Evolutionary conservation across 2,113 vertebrate genomes (phyloP).

Genomic region (Pseudorhombus dupliciocellatus): DNA sequence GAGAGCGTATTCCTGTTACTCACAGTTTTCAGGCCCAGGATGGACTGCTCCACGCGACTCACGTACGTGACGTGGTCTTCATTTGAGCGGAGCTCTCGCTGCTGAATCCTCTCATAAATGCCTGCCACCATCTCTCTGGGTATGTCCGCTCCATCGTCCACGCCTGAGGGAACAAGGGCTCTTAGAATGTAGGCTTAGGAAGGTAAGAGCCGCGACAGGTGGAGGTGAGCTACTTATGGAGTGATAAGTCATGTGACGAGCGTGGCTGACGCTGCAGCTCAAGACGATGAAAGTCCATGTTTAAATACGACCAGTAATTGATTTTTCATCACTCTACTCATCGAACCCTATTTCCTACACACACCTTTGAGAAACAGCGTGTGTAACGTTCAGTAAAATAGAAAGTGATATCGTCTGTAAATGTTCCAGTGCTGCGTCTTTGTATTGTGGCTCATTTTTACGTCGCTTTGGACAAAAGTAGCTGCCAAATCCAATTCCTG

Average conservation of each 20-base stretch:
- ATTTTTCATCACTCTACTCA: neutral
- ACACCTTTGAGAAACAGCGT: too few species aligned
- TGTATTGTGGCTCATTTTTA: too few species aligned
- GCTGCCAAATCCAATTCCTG: neutral
- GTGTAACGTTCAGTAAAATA: too few species aligned
- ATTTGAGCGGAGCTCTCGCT: constrained; percentile 95
- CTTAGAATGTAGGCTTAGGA: neutral
- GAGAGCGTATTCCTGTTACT: constrained; percentile 66
- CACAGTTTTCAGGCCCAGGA: constrained; percentile 97
- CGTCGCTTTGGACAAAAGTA: too few species aligned
- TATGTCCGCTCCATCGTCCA: constrained; percentile 97
- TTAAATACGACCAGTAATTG: neutral
- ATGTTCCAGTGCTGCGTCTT: too few species aligned
- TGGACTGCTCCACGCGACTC: constrained; percentile 98
- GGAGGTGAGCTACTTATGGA: neutral
- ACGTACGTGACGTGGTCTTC: constrained; percentile 98
- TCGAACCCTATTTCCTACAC: too few species aligned
- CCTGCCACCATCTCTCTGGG: constrained; percentile 96
- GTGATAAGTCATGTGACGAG: neutral
- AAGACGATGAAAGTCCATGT: neutral
- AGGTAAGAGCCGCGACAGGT: neutral
- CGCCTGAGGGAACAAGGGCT: constrained; percentile 80
- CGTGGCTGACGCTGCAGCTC: neutral
- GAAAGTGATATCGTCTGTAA: too few species aligned
- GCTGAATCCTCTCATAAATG: constrained; percentile 98